Conservation (phyloP, 2,888 invertebrate species). For the Parasteatoda lunata region DNA sequence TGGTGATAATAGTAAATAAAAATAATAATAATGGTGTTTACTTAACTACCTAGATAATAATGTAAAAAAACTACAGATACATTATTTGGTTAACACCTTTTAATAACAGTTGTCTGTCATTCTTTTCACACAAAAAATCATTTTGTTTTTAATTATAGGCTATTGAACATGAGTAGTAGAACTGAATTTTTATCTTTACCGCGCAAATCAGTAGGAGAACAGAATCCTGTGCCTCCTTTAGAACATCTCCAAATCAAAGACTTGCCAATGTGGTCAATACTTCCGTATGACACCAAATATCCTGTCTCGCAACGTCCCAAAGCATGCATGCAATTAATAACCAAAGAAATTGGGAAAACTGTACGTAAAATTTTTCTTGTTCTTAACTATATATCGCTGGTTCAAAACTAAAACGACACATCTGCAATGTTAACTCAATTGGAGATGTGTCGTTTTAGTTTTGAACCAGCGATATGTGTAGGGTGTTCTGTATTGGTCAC, state of each 20-base stretch:
- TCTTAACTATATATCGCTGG: no score
- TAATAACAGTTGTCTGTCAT: no score
- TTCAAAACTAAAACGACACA: no score
- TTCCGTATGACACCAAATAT: slow-evolving; percentile 34
- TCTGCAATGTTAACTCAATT: no score
- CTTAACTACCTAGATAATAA: no score
- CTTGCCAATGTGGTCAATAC: slow-evolving; percentile 23
- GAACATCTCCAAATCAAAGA: slow-evolving; percentile 9
- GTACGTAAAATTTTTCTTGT: slow-evolving; percentile 8
- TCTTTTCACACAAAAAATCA: neutral
- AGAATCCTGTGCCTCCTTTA: slow-evolving; percentile 22
- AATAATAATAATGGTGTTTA: no score
- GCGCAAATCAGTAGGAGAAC: neutral
- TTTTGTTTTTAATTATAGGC: neutral
- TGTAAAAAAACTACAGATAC: no score
- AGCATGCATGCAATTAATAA: neutral
- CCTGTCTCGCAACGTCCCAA: slow-evolving; percentile 12
- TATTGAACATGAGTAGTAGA: neutral
- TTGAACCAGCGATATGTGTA: no score
- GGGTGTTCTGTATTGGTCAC: neutral
- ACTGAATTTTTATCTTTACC: neutral
- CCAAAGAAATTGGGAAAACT: slow-evolving; percentile 24
- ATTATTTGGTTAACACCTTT: no score
- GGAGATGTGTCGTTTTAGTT: no score
- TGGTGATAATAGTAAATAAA: no score